Evolutionary conservation across 2,888 invertebrate species (phyloP).

Genomic region (Adelognathus sp.): DNA sequence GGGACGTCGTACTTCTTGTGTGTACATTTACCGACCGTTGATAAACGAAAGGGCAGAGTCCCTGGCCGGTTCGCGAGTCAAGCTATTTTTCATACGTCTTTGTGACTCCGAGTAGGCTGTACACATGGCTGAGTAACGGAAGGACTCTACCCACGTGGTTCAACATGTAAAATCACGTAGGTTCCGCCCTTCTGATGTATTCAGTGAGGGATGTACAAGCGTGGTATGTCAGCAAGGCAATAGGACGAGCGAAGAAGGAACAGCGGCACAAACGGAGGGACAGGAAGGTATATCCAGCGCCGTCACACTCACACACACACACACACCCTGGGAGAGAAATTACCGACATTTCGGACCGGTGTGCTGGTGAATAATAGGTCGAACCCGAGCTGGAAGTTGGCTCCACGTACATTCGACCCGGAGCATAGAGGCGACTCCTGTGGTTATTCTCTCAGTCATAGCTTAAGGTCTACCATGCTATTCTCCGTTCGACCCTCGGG

Average conservation of each 20-base stretch:
- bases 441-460: too few species aligned
- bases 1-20: neutral
- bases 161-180: neutral
- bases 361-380: neutral
- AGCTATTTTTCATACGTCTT: too few species aligned
- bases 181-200: neutral
- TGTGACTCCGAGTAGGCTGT: too few species aligned
- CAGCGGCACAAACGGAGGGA: neutral
- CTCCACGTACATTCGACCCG: conserved; percentile 8
- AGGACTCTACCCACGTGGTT: neutral
- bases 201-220: neutral
- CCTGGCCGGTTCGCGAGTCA: too few species aligned
- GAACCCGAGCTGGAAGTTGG: neutral
- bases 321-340: neutral
- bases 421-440: too few species aligned
- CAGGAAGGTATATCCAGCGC: neutral
- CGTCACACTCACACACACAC: neutral
- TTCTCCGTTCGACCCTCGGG: too few species aligned
- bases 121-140: too few species aligned
- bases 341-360: neutral
- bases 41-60: neutral
- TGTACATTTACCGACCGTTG: neutral
- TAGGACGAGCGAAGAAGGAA: neutral
- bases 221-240: neutral
- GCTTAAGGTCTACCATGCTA: too few species aligned